A percentile compares a stretch with the other conserved stretches of the same genome.
Conservation (phyloP, 1,140 invertebrate species). For the Calephelis virginiensis region DNA sequence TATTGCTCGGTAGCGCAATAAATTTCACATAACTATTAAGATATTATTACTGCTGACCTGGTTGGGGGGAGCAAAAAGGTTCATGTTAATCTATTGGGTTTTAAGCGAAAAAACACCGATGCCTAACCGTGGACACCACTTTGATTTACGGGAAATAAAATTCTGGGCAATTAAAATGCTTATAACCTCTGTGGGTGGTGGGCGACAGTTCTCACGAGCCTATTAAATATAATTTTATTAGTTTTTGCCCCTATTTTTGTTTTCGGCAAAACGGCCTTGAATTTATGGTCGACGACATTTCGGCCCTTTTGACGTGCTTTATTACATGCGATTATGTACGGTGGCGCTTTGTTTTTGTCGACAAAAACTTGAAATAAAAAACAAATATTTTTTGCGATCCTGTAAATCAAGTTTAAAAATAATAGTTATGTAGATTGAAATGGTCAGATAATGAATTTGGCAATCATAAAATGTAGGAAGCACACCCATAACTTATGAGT, state of each 20-base stretch:
- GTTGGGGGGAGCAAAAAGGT: conserved; percentile 10
- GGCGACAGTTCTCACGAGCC: conserved; percentile 74
- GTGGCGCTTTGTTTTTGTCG: conserved; percentile 20
- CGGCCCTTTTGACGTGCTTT: conserved; percentile 50
- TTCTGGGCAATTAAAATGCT: conserved; percentile 74
- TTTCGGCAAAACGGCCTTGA: conserved; percentile 38
- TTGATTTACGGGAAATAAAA: conserved; percentile 74
- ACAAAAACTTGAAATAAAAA: neutral
- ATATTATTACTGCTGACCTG: conserved; percentile 10
- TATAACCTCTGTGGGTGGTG: conserved; percentile 73
- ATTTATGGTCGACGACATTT: conserved; percentile 53
- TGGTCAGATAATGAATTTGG: conserved; percentile 3
- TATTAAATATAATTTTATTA: conserved; percentile 77
- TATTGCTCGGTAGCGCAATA: neutral
- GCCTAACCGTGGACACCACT: conserved; percentile 55
- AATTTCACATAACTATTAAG: conserved; percentile 2
- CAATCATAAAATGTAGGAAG: neutral
- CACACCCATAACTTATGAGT: too few species aligned
- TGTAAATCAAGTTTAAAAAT: conserved; percentile 12
- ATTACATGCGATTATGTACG: conserved; percentile 41
- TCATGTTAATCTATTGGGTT: conserved; percentile 15
- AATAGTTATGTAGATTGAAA: neutral
- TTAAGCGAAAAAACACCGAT: conserved; percentile 9
- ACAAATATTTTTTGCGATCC: conserved; percentile 5
- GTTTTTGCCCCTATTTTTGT: conserved; percentile 59